phyloP scores from a whole-genome alignment of 2,888 invertebrate species.

The Pterobdella sp. region DNA sequence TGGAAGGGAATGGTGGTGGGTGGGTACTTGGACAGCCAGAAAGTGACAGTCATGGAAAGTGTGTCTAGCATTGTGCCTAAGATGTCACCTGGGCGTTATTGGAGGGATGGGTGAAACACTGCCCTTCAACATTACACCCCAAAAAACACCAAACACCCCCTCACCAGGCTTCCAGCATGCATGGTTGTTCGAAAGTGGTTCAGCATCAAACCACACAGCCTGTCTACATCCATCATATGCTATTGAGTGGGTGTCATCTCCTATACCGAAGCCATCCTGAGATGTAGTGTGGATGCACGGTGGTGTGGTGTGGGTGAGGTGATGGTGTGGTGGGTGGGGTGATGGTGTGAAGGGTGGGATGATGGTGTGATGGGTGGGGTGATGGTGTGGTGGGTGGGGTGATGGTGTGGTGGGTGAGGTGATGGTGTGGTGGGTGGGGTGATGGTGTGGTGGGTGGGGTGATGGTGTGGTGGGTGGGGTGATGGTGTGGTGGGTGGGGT shows the following conservation, averaged over 20 bases:
- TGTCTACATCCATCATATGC: slow-evolving; percentile 86
- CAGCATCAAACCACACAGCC: slow-evolving; percentile 80
- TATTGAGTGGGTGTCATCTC: slow-evolving; percentile 78
- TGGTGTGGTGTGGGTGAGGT: slow-evolving; percentile 19
- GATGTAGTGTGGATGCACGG: slow-evolving; percentile 3
- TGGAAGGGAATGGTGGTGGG: too few species aligned
- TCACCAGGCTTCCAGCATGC: slow-evolving; percentile 61
- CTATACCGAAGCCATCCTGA: slow-evolving; percentile 48
- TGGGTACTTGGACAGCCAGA: too few species aligned
- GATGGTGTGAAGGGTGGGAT: background rate
- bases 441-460: background rate
- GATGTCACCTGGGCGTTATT: too few species aligned
- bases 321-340: background rate
- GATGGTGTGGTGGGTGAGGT: slow-evolving; percentile 18
- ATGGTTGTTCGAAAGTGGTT: slow-evolving; percentile 57
- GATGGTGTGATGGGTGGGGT: slow-evolving; percentile 21
- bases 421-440: background rate
- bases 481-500: background rate
- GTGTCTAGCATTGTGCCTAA: too few species aligned
- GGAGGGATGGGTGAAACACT: too few species aligned
- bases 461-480: slow-evolving; percentile 20
- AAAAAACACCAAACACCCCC: background rate
- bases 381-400: too few species aligned
- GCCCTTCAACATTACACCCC: background rate
- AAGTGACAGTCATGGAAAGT: too few species aligned